A percentile compares a stretch with the other conserved stretches of the same genome.
These are phyloP conservation scores for Ataeniobius toweri DNA, from an alignment of 2,797 vertebrate species.

Conservation along the genomic window DNA sequence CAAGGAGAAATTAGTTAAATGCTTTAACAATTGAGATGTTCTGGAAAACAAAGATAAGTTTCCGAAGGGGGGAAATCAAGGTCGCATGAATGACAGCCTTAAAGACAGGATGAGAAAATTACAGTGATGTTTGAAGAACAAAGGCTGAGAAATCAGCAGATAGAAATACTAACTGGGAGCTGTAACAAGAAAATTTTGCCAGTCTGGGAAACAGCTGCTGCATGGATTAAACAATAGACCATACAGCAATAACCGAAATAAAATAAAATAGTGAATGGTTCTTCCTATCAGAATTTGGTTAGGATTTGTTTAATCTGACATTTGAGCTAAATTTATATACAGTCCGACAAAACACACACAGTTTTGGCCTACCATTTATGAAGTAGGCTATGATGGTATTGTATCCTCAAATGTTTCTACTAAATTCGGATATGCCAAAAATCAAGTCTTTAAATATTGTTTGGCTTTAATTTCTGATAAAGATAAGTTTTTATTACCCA, in stretches of 20 bases:
- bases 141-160: not conserved
- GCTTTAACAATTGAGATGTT: not conserved
- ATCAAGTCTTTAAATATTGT: not conserved
- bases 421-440: not conserved
- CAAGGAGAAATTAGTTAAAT: not conserved
- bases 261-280: not conserved
- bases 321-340: not conserved
- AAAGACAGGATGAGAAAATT: not conserved
- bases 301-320: not conserved
- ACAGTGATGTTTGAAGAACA: not conserved
- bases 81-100: not conserved
- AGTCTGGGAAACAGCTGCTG: not conserved
- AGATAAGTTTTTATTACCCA: not conserved
- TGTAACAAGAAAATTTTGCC: not conserved
- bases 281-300: not conserved
- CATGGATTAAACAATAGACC: not conserved
- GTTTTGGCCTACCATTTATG: not conserved
- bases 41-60: not conserved
- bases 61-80: not conserved
- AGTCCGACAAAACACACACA: not conserved
- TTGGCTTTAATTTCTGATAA: not conserved
- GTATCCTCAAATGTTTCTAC: not conserved
- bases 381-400: not conserved
- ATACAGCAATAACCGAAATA: not conserved
- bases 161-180: not conserved